Percentiles rank a stretch among this genome's conserved stretches.
Conservation (phyloP, 2,888 invertebrate genomes). For the Ferdinandea cuprea region DNA sequence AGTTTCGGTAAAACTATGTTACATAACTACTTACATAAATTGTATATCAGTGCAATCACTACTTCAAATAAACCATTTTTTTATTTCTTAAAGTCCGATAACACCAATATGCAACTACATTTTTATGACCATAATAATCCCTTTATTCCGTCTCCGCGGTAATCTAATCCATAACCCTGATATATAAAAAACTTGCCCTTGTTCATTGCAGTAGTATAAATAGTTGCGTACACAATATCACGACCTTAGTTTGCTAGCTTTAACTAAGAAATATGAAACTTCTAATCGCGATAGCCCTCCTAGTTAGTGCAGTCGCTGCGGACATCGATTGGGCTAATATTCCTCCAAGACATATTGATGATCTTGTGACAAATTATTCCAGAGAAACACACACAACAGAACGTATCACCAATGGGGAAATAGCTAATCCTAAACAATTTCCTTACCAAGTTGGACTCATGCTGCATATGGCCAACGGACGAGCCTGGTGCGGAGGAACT, state of each 20-base stretch:
- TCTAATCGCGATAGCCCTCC: not conserved
- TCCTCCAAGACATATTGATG: slow-evolving; percentile 44
- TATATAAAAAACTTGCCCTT: not conserved
- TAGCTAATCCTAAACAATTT: slow-evolving; percentile 78
- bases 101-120: not conserved
- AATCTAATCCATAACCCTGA: not conserved
- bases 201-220: not conserved
- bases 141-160: not conserved
- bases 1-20: not conserved
- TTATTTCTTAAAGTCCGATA: not conserved
- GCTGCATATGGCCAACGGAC: slow-evolving; percentile 72
- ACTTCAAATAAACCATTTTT: too few species aligned
- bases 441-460: slow-evolving; percentile 80
- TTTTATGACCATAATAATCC: not conserved
- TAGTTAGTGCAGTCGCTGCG: not conserved
- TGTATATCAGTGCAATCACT: too few species aligned
- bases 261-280: slow-evolving; percentile 17
- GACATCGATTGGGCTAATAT: slow-evolving; percentile 45
- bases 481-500: slow-evolving; percentile 80
- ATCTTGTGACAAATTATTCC: slow-evolving; percentile 13
- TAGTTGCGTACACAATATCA: not conserved
- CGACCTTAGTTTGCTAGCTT: not conserved
- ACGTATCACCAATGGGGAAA: slow-evolving; percentile 79
- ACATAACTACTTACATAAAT: not conserved
- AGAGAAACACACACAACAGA: slow-evolving; percentile 54